Conservation (phyloP, 2,888 invertebrate genomes). For the Apodemia hepburni region DNA sequence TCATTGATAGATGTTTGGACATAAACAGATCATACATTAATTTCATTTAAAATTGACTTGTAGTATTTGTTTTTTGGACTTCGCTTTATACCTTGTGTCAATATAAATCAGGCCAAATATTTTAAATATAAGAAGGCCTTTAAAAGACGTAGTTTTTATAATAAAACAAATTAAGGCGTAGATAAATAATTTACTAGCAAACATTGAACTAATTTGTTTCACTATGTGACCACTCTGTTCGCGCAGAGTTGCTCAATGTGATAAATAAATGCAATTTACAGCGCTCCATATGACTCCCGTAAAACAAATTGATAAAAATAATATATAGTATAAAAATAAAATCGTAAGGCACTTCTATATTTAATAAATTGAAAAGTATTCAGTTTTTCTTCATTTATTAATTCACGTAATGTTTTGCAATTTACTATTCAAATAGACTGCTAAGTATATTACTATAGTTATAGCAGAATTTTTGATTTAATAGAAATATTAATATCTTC, state of each 20-base stretch:
- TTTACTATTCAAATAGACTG: slow-evolving; percentile 1
- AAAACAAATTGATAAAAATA: slow-evolving; percentile 41
- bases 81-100: slow-evolving; percentile 21
- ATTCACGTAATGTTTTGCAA: slow-evolving; percentile 34
- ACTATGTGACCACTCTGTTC: slow-evolving; percentile 42
- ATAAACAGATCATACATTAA: neutral
- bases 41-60: slow-evolving; percentile 59
- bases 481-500: slow-evolving; percentile 1
- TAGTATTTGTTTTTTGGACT: slow-evolving; percentile 42
- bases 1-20: neutral
- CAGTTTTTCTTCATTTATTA: slow-evolving; percentile 52
- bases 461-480: slow-evolving; percentile 1
- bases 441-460: neutral
- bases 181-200: slow-evolving; percentile 41
- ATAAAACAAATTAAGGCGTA: slow-evolving; percentile 27
- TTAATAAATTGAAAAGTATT: slow-evolving; percentile 61
- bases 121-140: slow-evolving; percentile 19
- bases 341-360: slow-evolving; percentile 79
- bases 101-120: slow-evolving; percentile 19
- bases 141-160: slow-evolving; percentile 8
- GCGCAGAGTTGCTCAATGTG: slow-evolving; percentile 48
- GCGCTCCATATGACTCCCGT: slow-evolving; percentile 43
- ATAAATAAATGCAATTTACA: slow-evolving; percentile 70
- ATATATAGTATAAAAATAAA: slow-evolving; percentile 63
- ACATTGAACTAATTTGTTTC: slow-evolving; percentile 47